A percentile compares a stretch with the other conserved stretches of the same genome.
Conservation (phyloP, 2,797 vertebrate genomes). For the Alca torda region DNA sequence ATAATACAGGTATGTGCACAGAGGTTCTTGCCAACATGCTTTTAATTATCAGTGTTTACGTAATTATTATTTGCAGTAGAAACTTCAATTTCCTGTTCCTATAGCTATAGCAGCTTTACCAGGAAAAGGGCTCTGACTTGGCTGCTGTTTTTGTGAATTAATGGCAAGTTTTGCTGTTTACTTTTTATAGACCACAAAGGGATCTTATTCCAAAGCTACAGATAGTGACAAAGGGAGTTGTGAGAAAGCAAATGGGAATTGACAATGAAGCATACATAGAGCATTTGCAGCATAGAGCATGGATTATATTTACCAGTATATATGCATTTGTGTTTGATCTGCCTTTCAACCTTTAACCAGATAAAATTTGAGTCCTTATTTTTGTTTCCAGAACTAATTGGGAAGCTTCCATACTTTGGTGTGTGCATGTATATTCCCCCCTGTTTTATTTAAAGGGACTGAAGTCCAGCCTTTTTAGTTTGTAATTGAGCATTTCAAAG, state of each 20-base stretch:
- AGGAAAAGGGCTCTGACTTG: background rate
- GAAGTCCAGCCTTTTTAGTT: background rate
- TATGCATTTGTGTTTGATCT: background rate
- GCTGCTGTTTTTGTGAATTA: background rate
- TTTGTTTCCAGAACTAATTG: background rate
- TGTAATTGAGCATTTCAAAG: background rate
- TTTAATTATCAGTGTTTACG: background rate
- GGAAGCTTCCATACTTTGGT: background rate
- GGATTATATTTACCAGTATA: background rate
- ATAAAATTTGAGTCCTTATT: background rate
- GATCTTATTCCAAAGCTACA: background rate
- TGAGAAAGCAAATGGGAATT: background rate
- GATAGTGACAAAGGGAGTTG: background rate
- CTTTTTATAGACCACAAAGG: background rate
- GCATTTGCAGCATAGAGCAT: background rate
- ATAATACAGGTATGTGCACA: background rate
- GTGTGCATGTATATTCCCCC: too few relatives aligned
- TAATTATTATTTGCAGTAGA: background rate
- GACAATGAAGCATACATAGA: background rate
- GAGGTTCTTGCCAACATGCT: background rate
- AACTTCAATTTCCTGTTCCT: background rate
- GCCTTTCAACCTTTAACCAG: background rate
- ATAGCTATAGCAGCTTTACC: background rate
- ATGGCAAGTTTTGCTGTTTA: background rate
- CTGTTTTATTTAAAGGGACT: background rate